Evolutionary conservation across 2,797 vertebrate species (phyloP).

Genomic region (Pangasius mekongensis): DNA sequence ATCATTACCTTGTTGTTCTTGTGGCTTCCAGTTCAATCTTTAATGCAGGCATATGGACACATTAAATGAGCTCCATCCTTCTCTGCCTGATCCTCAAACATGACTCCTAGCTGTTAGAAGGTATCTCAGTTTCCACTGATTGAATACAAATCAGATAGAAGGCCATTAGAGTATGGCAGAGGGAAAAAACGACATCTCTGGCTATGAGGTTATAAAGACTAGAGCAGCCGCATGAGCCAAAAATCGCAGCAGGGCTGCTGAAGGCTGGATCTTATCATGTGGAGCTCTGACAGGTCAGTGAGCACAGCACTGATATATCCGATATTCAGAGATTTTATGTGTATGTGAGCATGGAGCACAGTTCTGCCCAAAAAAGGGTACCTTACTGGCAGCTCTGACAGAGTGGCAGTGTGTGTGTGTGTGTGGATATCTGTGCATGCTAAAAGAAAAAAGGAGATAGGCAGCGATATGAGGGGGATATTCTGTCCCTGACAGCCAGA

Average conservation of each 20-base stretch:
- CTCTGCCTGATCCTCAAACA: slow-evolving; percentile 8
- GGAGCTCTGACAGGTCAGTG: slow-evolving; percentile 14
- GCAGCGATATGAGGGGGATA: neutral
- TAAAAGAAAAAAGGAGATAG: neutral
- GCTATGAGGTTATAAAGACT: slow-evolving; percentile 25
- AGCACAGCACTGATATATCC: slow-evolving; percentile 9
- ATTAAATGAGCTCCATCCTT: slow-evolving; percentile 35
- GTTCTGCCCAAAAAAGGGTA: slow-evolving; percentile 30
- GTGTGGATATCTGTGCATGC: neutral
- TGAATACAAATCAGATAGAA: slow-evolving; percentile 24
- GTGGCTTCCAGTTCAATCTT: slow-evolving; percentile 53
- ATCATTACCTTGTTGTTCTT: slow-evolving; percentile 50
- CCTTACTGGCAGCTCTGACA: slow-evolving; percentile 34
- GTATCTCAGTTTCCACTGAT: slow-evolving; percentile 37
- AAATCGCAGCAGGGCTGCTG: slow-evolving; percentile 10
- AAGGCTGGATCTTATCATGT: slow-evolving; percentile 29
- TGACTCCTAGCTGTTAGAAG: neutral
- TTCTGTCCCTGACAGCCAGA: slow-evolving; percentile 7
- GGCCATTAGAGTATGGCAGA: neutral
- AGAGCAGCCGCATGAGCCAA: neutral
- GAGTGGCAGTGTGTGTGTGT: neutral
- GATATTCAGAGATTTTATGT: slow-evolving; percentile 36
- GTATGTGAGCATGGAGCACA: slow-evolving; percentile 8
- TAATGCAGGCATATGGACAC: slow-evolving; percentile 58
- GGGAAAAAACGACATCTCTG: neutral